Evolutionary conservation across 2,888 invertebrate species (phyloP), one percentile per base, ranked within the genome.

Genomic region (Coenonympha glycerion): DNA sequence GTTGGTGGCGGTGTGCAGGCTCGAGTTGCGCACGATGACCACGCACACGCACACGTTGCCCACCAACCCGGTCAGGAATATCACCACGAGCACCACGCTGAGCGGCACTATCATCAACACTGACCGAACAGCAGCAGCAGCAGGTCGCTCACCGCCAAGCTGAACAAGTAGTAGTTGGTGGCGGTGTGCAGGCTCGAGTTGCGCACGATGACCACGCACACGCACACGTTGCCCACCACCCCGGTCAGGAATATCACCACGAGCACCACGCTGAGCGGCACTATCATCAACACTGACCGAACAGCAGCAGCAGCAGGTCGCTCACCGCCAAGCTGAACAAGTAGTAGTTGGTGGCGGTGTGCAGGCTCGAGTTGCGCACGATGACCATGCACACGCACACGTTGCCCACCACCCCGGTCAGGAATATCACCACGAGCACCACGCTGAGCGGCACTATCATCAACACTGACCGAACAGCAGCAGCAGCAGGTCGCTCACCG

Each of bases 311-410:
- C 47, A 93, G 89, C 34, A 97, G 84, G 81, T 97, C 97, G 40
- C 96, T 95, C 19, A 96, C 90, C 41, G 97, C 95, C 76, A 96
- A 85, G 76, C 93, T 96, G 81, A 96, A 95, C 45, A 97, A 88
- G 72, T 97, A 97, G 76, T 95, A 97, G 76, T 97, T 96, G 0
- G 97, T 97, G 0, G 96, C 93, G 0, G 95, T 95, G 68, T 95
- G 96, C 89, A 97, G 90, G 11, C 92, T 90, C 0, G 91, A 88
- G 66, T 95, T 94, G 53, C 90, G 90, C 8, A 92, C 89, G 55
- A 97, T 96, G 15, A 97, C 95, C 18, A 93, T 89, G 73, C 96
- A 96, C 3, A 96, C 95, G 58, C 92, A 90, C 5, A 94, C 80
- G 73, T 97, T 97, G 1, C 96, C 96, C 16, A 95, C 76, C 5